These are phyloP conservation scores for Augochlora pura DNA, from an alignment of 1,140 invertebrate genomes.

Conservation along the genomic window DNA sequence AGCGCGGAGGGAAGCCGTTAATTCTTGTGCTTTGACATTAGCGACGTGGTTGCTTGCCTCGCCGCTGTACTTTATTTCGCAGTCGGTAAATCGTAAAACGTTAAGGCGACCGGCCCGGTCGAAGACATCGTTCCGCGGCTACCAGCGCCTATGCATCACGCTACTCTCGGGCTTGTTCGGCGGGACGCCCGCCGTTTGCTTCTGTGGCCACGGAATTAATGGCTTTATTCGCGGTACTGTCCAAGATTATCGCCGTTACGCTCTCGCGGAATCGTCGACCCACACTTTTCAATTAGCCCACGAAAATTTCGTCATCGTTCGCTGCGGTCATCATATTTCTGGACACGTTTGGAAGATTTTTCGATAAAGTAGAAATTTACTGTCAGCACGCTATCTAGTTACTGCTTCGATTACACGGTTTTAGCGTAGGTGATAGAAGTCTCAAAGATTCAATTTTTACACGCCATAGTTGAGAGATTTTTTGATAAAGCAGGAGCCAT, in stretches of 20 bases:
- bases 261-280: neutral
- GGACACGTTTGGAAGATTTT: too few species aligned
- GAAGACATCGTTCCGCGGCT: constrained; percentile 29
- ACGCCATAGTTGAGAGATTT: too few species aligned
- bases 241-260: too few species aligned
- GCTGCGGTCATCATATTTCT: too few species aligned
- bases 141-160: constrained; percentile 39
- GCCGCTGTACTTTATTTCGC: constrained; percentile 53
- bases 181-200: constrained; percentile 20
- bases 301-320: too few species aligned
- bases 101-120: constrained; percentile 20
- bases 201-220: constrained; percentile 46
- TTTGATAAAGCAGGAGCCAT: too few species aligned
- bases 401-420: too few species aligned
- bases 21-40: constrained; percentile 60
- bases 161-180: constrained; percentile 6
- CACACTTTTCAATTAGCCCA: too few species aligned
- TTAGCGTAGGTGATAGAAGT: too few species aligned
- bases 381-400: too few species aligned
- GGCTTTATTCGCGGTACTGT: constrained; percentile 38
- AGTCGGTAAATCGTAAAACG: constrained; percentile 55
- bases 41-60: constrained; percentile 41
- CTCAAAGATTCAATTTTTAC: too few species aligned
- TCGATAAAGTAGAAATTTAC: too few species aligned
- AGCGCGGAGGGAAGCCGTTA: constrained; percentile 47